Evolutionary conservation across 1,140 invertebrate genomes (phyloP).

Genomic region (Pogonomyrmex barbatus): DNA sequence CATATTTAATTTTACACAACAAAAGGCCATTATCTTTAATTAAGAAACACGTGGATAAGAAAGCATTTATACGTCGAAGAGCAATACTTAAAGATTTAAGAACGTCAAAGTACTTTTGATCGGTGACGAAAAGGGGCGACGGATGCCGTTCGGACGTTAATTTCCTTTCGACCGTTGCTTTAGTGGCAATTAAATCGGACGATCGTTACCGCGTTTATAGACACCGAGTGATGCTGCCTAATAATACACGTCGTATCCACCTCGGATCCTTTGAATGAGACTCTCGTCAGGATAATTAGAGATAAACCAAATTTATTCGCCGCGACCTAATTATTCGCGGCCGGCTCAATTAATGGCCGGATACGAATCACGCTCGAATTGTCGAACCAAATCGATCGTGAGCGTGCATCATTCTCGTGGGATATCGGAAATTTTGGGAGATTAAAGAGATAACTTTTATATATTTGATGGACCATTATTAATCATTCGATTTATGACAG

Average conservation of each 20-base stretch:
- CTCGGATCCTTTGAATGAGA: conserved; percentile 69
- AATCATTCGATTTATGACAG: not conserved
- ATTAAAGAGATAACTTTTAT: conserved; percentile 28
- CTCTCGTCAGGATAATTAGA: conserved; percentile 73
- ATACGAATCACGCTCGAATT: conserved; percentile 68
- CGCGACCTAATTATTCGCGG: conserved; percentile 75
- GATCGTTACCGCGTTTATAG: conserved; percentile 62
- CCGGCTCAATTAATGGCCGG: conserved; percentile 74
- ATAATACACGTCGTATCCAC: conserved; percentile 55
- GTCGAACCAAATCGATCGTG: conserved; percentile 44
- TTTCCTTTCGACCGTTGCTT: conserved; percentile 64
- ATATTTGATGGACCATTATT: conserved; percentile 10
- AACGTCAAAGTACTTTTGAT: not conserved
- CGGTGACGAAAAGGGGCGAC: conserved; percentile 51
- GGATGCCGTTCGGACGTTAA: conserved; percentile 46
- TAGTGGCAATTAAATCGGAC: conserved; percentile 69
- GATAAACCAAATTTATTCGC: conserved; percentile 77
- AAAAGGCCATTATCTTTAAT: conserved; percentile 26
- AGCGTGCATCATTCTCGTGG: not conserved
- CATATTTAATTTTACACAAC: not conserved
- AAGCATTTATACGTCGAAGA: conserved; percentile 20
- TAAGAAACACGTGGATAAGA: conserved; percentile 16
- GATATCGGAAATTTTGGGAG: not conserved
- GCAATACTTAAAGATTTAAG: conserved; percentile 26
- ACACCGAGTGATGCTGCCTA: conserved; percentile 60